Base-by-base conservation (phyloP, 1,140 invertebrate genomes). In the Mactra quadrangularis region DNA sequence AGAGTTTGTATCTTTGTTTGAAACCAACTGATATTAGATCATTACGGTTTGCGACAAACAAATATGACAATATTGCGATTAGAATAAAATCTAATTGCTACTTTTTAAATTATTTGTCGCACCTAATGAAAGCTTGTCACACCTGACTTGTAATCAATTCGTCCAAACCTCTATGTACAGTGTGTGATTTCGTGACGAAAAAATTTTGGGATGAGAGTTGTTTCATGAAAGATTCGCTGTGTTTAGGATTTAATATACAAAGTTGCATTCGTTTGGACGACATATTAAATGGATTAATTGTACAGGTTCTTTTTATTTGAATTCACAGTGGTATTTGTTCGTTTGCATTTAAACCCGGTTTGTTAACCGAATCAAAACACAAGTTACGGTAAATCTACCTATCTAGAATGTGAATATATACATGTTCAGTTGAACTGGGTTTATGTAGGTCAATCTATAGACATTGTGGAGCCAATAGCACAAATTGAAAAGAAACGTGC, bases 131-230 rank as follows among this genome's bases (percentile, higher is more conserved):
- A 27, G 45, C 35, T 68, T 68, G 45, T 68, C 64, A 68, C 41
- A 68, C 64, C 64, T 68, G 64, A 68, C 38, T 25, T 38, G 45
- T 50, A 50, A 17, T 68, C 45, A 68, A 38, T 41, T 68, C 64
- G 41, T 25, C 45, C 17, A 50, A 66, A 68, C 41, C 47, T 31
- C 64, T 31, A 41, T 68, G 64, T 68, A 68, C 64, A 29, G 11
- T 38, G 41, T 50, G 31, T 50, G 31, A 25, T 68, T 47, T 68
- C 64, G 64, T 68, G 41, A 68, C 64, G 41, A 68, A 68, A 68
- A 68, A 68, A 47, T 68, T n/a, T 68, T 50, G 45, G 64, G 64
- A 68, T 68, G 64, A 68, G 64, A 68, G 17, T 29, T 27, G 45
- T 68, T 47, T 68, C 47, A 41, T 29, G 3, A 50, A 68, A 68